Percentiles rank a stretch among this genome's conserved stretches.
phyloP scores from a whole-genome alignment of 2,888 invertebrate species.

The Beris chalybata region DNA sequence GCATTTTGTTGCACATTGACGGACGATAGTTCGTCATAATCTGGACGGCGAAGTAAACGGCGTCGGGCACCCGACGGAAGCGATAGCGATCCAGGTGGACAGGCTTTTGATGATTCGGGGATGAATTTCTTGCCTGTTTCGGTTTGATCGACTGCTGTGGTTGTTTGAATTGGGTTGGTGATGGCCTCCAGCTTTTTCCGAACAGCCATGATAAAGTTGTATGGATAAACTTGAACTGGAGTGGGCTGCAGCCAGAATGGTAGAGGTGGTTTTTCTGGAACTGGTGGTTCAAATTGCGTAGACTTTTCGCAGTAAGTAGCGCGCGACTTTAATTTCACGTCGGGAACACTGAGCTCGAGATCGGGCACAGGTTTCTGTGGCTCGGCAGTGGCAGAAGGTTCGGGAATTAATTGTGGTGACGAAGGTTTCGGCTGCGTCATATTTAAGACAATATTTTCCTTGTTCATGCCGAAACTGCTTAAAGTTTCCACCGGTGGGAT shows the following conservation, averaged over 20 bases:
- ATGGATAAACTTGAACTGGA: conserved; percentile 59
- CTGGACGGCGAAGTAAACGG: conserved; percentile 9
- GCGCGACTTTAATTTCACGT: conserved; percentile 29
- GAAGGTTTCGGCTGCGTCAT: background rate
- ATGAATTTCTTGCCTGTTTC: background rate
- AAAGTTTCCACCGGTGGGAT: background rate
- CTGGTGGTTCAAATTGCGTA: conserved; percentile 34
- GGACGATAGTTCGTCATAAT: conserved; percentile 11
- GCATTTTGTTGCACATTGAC: background rate
- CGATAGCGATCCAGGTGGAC: background rate
- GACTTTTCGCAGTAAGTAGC: conserved; percentile 38
- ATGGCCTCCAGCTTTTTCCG: conserved; percentile 59
- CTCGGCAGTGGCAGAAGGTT: background rate
- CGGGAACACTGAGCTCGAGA: conserved; percentile 38
- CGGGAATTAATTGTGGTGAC: background rate
- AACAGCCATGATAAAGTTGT: conserved; percentile 64
- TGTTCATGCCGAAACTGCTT: background rate
- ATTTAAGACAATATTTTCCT: conserved; percentile 8
- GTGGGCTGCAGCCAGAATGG: conserved; percentile 54
- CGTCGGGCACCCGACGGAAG: conserved; percentile 1
- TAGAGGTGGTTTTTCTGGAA: conserved; percentile 39
- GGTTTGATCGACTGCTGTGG: background rate
- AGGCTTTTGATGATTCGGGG: background rate
- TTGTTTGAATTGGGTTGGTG: conserved; percentile 41
- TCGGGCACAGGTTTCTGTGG: conserved; percentile 9